Evolutionary conservation across 2,797 vertebrate genomes (phyloP).

Genomic region (Pseudomugil tenellus): DNA sequence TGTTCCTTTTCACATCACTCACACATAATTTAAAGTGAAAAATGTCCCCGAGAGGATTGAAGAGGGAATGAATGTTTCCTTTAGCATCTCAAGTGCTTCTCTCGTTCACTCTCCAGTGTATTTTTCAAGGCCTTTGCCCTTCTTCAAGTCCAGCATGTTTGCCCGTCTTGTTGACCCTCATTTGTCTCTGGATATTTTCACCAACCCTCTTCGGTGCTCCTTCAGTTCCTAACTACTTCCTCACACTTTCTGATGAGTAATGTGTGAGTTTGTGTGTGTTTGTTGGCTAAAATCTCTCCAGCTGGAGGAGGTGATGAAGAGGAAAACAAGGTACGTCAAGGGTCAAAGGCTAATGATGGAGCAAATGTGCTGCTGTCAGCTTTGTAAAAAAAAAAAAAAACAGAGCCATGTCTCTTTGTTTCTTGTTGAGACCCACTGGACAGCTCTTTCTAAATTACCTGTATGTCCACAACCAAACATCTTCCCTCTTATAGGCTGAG

Average conservation of each 20-base stretch:
- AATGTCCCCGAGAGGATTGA: constrained; percentile 9
- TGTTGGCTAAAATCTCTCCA: constrained; percentile 46
- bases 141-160: constrained; percentile 37
- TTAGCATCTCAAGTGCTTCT: constrained; percentile 27
- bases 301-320: constrained; percentile 50
- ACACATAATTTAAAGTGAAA: constrained; percentile 36
- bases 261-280: constrained; percentile 10
- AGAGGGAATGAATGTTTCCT: constrained; percentile 32
- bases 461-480: neutral
- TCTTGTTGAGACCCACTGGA: neutral
- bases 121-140: constrained; percentile 40
- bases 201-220: constrained; percentile 26
- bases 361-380: constrained; percentile 48
- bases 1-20: constrained; percentile 24
- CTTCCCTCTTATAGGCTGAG: neutral
- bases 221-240: constrained; percentile 26
- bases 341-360: constrained; percentile 47
- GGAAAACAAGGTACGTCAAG: constrained; percentile 45
- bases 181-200: constrained; percentile 44
- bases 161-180: constrained; percentile 44
- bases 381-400: constrained; percentile 18
- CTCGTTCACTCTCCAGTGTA: constrained; percentile 3
- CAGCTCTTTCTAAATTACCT: neutral
- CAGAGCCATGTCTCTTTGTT: constrained; percentile 28
- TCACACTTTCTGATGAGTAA: constrained; percentile 34